Percentiles rank a stretch among this genome's conserved stretches.
Evolutionary conservation across 2,113 vertebrate genomes (phyloP).

Genomic region (Ageneiosus marmoratus): DNA sequence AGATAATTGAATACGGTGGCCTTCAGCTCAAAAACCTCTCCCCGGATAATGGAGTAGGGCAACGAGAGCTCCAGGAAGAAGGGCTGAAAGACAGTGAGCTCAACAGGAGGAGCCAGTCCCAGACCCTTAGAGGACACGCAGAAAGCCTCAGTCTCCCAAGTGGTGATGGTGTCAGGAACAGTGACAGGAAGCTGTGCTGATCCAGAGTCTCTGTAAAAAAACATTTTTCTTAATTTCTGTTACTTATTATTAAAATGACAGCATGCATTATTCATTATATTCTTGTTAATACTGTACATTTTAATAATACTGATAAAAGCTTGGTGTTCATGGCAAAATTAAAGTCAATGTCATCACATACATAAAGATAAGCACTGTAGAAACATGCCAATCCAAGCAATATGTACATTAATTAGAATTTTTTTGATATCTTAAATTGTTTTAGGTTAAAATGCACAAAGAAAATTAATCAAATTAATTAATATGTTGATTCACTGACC

Average conservation of each 20-base stretch:
- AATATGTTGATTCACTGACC: constrained; percentile 68
- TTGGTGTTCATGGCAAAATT: neutral
- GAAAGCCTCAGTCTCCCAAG: constrained; percentile 1
- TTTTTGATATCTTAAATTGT: neutral
- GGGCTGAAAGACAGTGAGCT: constrained; percentile 12
- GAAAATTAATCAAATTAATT: neutral
- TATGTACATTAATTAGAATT: neutral
- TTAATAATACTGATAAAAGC: neutral
- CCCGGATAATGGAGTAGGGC: neutral
- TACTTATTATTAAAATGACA: neutral
- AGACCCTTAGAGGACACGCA: neutral
- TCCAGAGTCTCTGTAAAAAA: neutral
- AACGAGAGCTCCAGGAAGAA: constrained; percentile 14
- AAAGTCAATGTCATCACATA: neutral
- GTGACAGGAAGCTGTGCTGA: constrained; percentile 7
- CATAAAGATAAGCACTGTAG: neutral
- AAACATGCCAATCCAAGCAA: neutral
- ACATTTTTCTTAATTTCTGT: neutral
- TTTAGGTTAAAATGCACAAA: neutral
- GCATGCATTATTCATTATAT: neutral
- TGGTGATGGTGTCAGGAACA: constrained; percentile 17
- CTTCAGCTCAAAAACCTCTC: constrained; percentile 19
- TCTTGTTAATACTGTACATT: neutral
- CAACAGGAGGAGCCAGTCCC: constrained; percentile 4
- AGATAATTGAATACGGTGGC: constrained; percentile 7